Conservation (phyloP, 2,113 vertebrate species). For the Phrynocephalus versicolor region DNA sequence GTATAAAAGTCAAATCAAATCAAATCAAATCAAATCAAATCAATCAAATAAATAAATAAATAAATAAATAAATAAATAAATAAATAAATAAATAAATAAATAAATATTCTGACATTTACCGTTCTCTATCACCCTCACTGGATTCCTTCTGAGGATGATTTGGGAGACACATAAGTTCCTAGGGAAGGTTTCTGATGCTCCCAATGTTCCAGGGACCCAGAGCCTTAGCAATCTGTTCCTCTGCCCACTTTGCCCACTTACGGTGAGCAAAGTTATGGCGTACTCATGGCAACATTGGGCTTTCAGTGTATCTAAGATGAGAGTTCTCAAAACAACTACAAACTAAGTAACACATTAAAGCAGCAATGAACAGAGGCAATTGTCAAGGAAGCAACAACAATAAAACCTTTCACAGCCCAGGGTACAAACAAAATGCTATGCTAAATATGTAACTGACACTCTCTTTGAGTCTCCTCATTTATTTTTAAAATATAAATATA, state of each 20-base stretch:
- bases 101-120: too few relatives aligned
- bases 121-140: background rate
- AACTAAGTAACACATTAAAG: too few relatives aligned
- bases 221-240: background rate
- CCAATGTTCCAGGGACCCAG: background rate
- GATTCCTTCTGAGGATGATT: background rate
- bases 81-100: too few relatives aligned
- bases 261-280: background rate
- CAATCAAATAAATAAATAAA: too few relatives aligned
- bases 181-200: background rate
- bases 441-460: background rate
- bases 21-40: too few relatives aligned
- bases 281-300: background rate
- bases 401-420: background rate
- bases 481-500: too few relatives aligned
- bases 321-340: too few relatives aligned
- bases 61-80: too few relatives aligned
- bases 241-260: background rate
- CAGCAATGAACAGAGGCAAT: background rate
- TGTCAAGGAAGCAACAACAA: background rate
- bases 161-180: too few relatives aligned
- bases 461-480: background rate
- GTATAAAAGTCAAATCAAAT: too few relatives aligned
- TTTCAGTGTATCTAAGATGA: background rate
- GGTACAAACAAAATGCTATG: background rate